A percentile compares a stretch with the other conserved stretches of the same genome.
phyloP scores from a whole-genome alignment of 2,888 invertebrate species.

The Apoda limacodes region DNA sequence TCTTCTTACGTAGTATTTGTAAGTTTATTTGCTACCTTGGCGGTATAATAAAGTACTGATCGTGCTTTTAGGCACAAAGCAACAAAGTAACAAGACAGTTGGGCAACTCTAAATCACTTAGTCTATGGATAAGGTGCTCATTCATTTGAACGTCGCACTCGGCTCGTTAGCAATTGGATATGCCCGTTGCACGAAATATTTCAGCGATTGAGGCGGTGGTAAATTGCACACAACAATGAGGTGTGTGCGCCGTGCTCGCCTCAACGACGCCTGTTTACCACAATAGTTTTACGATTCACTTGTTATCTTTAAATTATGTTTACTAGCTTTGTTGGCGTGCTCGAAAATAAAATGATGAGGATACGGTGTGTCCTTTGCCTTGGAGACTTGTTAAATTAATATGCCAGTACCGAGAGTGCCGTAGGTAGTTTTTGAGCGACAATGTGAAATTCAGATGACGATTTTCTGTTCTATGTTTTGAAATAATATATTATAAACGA shows the following conservation, averaged over 20 bases:
- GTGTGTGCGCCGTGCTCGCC: conserved; percentile 33
- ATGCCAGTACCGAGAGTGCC: too few relatives aligned
- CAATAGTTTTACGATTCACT: conserved; percentile 59
- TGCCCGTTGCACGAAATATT: conserved; percentile 68
- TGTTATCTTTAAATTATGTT: conserved; percentile 60
- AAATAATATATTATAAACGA: too few relatives aligned
- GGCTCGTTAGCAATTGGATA: conserved; percentile 70
- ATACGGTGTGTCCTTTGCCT: too few relatives aligned
- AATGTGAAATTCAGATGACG: too few relatives aligned
- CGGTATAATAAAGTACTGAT: too few relatives aligned
- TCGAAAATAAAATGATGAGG: too few relatives aligned
- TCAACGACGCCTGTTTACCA: conserved; percentile 42
- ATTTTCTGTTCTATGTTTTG: too few relatives aligned
- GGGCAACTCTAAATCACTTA: conserved; percentile 28
- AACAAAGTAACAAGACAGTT: neutral
- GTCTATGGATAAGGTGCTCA: conserved; percentile 57
- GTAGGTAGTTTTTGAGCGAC: too few relatives aligned
- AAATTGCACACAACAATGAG: conserved; percentile 65
- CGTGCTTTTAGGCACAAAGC: too few relatives aligned
- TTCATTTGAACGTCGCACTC: conserved; percentile 65
- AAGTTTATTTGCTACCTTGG: too few relatives aligned
- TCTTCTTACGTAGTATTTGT: too few relatives aligned
- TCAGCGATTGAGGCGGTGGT: conserved; percentile 68
- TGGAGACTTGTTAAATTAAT: too few relatives aligned
- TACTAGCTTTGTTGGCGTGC: conserved; percentile 7